Base-by-base conservation (phyloP, 2,888 invertebrate species). In the Stenotaenia linearis region DNA sequence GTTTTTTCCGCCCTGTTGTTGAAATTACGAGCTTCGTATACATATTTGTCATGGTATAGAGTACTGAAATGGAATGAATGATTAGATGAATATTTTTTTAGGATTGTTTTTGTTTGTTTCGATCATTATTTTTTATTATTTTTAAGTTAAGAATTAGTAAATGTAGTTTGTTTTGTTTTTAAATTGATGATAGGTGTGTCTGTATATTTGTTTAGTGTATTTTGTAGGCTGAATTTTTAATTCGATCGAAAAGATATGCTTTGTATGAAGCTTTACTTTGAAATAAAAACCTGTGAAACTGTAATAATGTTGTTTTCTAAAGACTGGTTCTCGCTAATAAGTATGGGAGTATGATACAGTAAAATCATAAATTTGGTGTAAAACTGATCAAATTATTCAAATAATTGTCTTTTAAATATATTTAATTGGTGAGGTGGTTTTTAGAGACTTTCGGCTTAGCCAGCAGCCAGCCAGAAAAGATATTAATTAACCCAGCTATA, bases 261-360 rank as follows among this genome's bases (percentile, higher is more conserved):
- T 61, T 61, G 61, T 61, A 61, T 61, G 61, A 61, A 61, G 61
- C 61, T 61, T 61, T 61, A 61, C 61, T 61, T 61, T 61, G 61
- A 61, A 56, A 61, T 61, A 61, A 61, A 61, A 61, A 61, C 61
- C 61, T 61, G 61, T 61, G 25, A 61, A 61, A 61, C 61, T 61
- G 61, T 61, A 61, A n/a, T 9, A 56, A 56, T 56, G 56, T 56
- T 15, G 21, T 21, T 56, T 56, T n/a, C n/a, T n/a, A n/a, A n/a
- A n/a, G n/a, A n/a, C n/a, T n/a, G n/a, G n/a, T n/a, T n/a, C n/a
- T n/a, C n/a, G n/a, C n/a, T n/a, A n/a, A n/a, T n/a, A n/a, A n/a
- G n/a, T n/a, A n/a, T n/a, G n/a, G n/a, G n/a, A n/a, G n/a, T n/a
- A n/a, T n/a, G n/a, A n/a, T n/a, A n/a, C n/a, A n/a, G n/a, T n/a